Evolutionary conservation across 2,888 invertebrate genomes (phyloP), one percentile per base, ranked within the genome.

Genomic region (Arctia plantaginis): DNA sequence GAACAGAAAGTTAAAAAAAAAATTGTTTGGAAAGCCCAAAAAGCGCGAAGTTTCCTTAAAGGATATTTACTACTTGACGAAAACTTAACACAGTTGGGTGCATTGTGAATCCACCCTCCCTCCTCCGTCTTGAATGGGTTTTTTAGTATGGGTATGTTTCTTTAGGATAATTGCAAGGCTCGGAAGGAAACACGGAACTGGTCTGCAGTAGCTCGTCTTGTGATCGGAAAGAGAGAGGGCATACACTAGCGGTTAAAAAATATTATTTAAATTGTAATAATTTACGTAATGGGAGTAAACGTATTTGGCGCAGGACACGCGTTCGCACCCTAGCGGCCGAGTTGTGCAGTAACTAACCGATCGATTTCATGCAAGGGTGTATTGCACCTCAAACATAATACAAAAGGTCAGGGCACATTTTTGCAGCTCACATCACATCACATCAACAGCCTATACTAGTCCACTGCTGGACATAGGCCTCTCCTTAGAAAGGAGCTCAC

Each of bases 301-400:
- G 27, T 44, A 44, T 30, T 44, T 41, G 27, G 30, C 27, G 47
- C 67, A 69, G 35, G 55, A 55, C 69, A 68, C 27, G 51, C 83
- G 73, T 81, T 73, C 77, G 72, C 67, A 67, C 66, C 41, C 44
- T 67, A 74, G 73, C 18, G 80, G 78, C 79, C 79, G 78, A 71
- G 75, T n/a, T n/a, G 13, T 27, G 13, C 13, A 27, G 74, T 79
- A 78, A 77, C 80, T 64, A 75, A 71, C 72, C 51, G 80, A 86
- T 86, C 69, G 87, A 86, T 85, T 86, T 83, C 78, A 82, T 82
- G 80, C 84, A 81, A 84, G 82, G 75, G 74, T 79, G 55, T 79
- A 73, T 78, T 85, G 85, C 85, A 85, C 84, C 80, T 77, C 75
- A 77, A 79, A 77, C 71, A 44, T 73, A 73, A 76, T 71, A 67